A percentile compares a stretch with the other conserved stretches of the same genome.
phyloP scores from a whole-genome alignment of 2,113 vertebrate genomes.

The Columba janthina region DNA sequence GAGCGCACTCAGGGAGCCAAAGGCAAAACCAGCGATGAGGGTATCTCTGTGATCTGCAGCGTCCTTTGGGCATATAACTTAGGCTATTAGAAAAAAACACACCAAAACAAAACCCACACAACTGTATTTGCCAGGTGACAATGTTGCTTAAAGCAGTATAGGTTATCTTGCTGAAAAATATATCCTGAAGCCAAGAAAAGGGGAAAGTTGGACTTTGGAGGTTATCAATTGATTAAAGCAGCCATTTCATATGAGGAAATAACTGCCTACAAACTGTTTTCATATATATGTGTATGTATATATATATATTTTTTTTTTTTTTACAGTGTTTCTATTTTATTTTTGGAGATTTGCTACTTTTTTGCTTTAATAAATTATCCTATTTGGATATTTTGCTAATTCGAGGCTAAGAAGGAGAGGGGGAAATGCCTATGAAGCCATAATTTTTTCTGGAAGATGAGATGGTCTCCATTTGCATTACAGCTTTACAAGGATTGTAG shows the following conservation, averaged over 20 bases:
- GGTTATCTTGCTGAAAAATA: not conserved
- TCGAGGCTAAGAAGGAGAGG: not conserved
- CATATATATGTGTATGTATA: too few relatives aligned
- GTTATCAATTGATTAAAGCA: not conserved
- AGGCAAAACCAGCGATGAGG: not conserved
- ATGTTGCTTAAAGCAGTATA: not conserved
- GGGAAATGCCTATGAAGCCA: not conserved
- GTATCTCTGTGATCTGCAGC: not conserved
- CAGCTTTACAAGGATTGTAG: conserved; percentile 52
- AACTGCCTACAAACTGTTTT: not conserved
- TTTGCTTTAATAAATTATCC: not conserved
- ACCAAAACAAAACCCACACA: fast-evolving
- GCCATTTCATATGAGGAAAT: not conserved
- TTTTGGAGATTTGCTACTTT: not conserved
- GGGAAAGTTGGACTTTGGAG: not conserved
- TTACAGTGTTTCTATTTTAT: not conserved
- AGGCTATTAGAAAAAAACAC: not conserved
- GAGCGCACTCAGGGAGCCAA: not conserved
- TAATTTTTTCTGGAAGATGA: conserved; percentile 27
- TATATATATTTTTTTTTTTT: not conserved
- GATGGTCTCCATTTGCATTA: conserved; percentile 49
- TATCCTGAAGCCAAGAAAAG: not conserved
- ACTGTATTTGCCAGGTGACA: not conserved
- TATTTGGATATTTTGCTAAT: not conserved
- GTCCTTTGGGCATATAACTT: not conserved